Percentiles rank a stretch among this genome's conserved stretches.
phyloP scores from a whole-genome alignment of 2,888 invertebrate genomes.

The Phyllotreta cruciferae region DNA sequence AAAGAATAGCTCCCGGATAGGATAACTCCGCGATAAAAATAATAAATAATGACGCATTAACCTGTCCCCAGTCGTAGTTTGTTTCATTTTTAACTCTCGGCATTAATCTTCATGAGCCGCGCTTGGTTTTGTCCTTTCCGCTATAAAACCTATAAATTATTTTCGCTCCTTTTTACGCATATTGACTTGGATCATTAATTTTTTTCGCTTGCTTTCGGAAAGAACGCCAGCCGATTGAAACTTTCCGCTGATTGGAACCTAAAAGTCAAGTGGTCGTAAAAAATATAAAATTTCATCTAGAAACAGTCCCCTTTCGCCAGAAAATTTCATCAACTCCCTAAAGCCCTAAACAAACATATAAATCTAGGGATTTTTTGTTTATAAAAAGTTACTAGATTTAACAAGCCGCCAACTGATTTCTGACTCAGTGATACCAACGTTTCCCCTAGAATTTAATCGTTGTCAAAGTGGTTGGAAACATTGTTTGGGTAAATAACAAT shows the following conservation, averaged over 20 bases:
- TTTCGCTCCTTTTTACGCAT: constrained; percentile 37
- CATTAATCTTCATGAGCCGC: constrained; percentile 51
- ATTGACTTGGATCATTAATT: constrained; percentile 38
- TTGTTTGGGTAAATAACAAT: no score
- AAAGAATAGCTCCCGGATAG: constrained; percentile 18
- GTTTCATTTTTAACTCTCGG: constrained; percentile 49
- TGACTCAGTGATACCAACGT: no score
- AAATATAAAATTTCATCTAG: no score
- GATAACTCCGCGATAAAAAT: constrained; percentile 43
- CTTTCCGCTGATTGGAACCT: constrained; percentile 22
- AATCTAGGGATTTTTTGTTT: no score
- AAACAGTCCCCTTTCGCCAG: no score
- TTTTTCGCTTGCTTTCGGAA: constrained; percentile 21
- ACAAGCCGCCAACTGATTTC: no score
- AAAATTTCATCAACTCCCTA: no score
- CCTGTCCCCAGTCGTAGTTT: constrained; percentile 49
- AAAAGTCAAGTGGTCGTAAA: neutral
- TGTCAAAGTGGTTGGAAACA: no score
- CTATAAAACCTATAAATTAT: constrained; percentile 42
- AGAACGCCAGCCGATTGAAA: constrained; percentile 24
- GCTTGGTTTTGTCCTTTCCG: constrained; percentile 41
- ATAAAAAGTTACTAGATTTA: no score
- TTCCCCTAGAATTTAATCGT: no score
- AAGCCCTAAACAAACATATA: no score
- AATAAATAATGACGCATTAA: constrained; percentile 54